Base-by-base conservation (phyloP, 2,113 vertebrate genomes). In the Pelecanus crispus region DNA sequence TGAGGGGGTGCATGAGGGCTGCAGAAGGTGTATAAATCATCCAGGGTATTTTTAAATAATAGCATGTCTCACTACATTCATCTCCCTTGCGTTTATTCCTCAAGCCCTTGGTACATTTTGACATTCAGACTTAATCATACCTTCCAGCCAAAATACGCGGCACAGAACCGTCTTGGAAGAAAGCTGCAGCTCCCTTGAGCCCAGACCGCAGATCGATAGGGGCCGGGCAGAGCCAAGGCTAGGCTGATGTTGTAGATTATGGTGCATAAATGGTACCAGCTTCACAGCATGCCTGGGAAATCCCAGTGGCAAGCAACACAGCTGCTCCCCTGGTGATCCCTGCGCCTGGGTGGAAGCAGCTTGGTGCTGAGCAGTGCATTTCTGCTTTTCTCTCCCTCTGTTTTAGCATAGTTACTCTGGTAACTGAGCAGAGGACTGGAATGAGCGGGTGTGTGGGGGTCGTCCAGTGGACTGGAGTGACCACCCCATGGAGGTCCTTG, bases 51-150 rank as follows among this genome's bases (percentile, higher is more conserved):
- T 96, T 97, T 91, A 90, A 94, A 92, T 96, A 91, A 91, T 68
- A 82, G 40, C 66, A 29, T 55, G 40, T 87, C 92, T 96, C 84
- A 86, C 84, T 72, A 45, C 62, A 92, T 92, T 85, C 86, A 80
- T 92, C 83, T 96, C 94, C 82, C 58, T 50, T 40, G 95, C 86
- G 95, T 88, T 95, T 96, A 90, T 90, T 90, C 90, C 71, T 97
- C 94, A 96, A 28, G 59, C 71, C 34, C 59, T 70, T 42, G 12
- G 88, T 79, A 91, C 68, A 11, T 94, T 96, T 63, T 96, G 96
- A 96, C 90, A 89, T 92, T 92, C 86, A 84, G 92, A 78, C 88
- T 94, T 96, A 95, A 96, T 95, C 92, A 88, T 44, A 90, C 71
- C 75, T 96, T 63, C 86, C 72, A 81, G 82, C 71, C 77, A 81